Base-by-base conservation (phyloP, 2,113 vertebrate genomes). In the Anolis sagrei region DNA sequence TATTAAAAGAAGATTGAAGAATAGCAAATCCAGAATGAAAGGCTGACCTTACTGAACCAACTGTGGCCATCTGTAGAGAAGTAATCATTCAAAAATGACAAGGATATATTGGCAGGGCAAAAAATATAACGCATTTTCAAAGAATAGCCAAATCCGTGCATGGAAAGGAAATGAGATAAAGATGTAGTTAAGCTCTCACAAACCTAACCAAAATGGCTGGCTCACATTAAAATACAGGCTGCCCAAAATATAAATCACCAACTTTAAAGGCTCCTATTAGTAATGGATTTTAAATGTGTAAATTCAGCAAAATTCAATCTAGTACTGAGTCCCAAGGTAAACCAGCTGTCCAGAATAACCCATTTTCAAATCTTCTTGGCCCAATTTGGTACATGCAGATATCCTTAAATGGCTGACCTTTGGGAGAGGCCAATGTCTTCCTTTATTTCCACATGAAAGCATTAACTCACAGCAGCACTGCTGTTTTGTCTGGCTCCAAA, bases 151-250 rank as follows among this genome's bases (percentile, higher is more conserved):
- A 79, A 7, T 11, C 76, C 36, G 3, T 76, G 19, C 5, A 64
- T 11, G 5, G 7, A 23, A 3, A 0, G 1, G 2, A 4, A 39
- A 64, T 5, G 76, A 14, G 48, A 4, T n/a, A 1, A 0, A 0
- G 11, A 34, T 16, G 61, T 48, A 5, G 69, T 54, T 7, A 81
- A 70, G 83, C 76, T 2, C 7, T 75, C 48, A 84, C 5, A 58
- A 83, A 70, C 73, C 1, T 34, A 44, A 54, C 64, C 36, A 21
- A 86, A 88, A 76, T 7, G 8, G 21, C 18, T 48, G 44, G 74
- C 14, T 36, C 1, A 13, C 0, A 10, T 0, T 19, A 6, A 36
- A 34, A 64, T 86, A 81, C 36, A 36, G 13, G 44, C 29, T 84
- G 14, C 18, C 23, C 29, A 69, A 79, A 2, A 72, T 29, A 39